Conservation (phyloP, 2,888 invertebrate genomes). For the Hirtodrosophila cameraria region DNA sequence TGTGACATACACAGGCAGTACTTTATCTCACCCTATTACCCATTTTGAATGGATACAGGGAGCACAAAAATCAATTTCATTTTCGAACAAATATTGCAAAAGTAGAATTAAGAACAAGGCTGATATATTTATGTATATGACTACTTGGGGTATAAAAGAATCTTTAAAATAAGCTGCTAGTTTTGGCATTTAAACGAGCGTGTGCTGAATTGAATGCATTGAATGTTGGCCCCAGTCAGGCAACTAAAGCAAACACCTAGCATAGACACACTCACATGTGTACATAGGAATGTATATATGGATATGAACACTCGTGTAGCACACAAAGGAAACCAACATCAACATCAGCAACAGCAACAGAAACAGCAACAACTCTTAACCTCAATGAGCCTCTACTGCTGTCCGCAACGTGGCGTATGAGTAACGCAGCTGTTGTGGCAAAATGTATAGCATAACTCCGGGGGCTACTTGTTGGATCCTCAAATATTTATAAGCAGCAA, state of each 20-base stretch:
- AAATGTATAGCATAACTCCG: constrained; percentile 61
- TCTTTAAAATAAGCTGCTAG: constrained; percentile 62
- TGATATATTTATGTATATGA: too few species aligned
- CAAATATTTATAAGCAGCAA: constrained; percentile 72
- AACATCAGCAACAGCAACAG: constrained; percentile 30
- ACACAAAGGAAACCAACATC: constrained; percentile 47
- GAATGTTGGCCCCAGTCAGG: constrained; percentile 11
- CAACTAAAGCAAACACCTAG: constrained; percentile 34
- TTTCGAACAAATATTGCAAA: too few species aligned
- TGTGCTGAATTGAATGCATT: constrained; percentile 21
- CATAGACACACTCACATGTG: background rate
- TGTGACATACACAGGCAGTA: too few species aligned
- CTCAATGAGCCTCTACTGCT: constrained; percentile 59
- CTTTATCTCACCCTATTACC: too few species aligned
- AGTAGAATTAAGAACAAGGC: background rate
- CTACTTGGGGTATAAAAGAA: constrained; percentile 7
- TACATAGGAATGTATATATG: background rate
- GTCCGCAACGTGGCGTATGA: constrained; percentile 68
- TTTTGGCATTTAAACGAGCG: constrained; percentile 39
- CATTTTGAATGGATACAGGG: too few species aligned
- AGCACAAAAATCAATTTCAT: too few species aligned
- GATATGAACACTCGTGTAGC: constrained; percentile 20
- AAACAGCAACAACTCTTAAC: constrained; percentile 67
- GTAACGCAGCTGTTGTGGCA: constrained; percentile 50
- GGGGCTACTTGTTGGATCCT: constrained; percentile 73